phyloP scores from a whole-genome alignment of 1,140 invertebrate species.

The Maniola jurtina region DNA sequence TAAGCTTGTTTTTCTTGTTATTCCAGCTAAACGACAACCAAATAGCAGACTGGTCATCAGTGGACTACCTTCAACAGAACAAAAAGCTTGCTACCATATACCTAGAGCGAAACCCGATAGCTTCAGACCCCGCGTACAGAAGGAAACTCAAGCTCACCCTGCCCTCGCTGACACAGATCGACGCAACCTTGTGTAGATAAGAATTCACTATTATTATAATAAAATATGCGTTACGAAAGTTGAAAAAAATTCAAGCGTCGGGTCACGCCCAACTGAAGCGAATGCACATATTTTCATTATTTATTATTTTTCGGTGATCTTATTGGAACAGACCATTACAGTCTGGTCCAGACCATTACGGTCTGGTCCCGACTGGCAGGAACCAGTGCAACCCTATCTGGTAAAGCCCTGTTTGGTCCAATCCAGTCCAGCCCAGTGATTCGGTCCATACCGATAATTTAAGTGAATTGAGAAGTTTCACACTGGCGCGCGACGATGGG shows the following conservation, averaged over 20 bases:
- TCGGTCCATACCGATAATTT: too few relatives aligned
- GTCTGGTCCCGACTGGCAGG: too few relatives aligned
- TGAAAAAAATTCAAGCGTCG: not conserved
- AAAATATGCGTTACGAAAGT: not conserved
- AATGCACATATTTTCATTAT: too few relatives aligned
- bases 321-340: too few relatives aligned
- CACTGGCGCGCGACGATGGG: too few relatives aligned
- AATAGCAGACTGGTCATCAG: constrained; percentile 90
- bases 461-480: too few relatives aligned
- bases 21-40: constrained; percentile 95
- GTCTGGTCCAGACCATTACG: too few relatives aligned
- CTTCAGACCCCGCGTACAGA: constrained; percentile 91
- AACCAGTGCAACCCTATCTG: too few relatives aligned
- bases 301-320: too few relatives aligned
- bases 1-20: constrained; percentile 9
- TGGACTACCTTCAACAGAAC: constrained; percentile 87
- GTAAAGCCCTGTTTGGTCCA: too few relatives aligned
- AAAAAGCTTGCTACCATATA: constrained; percentile 94
- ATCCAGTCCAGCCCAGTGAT: too few relatives aligned
- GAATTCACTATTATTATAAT: constrained; percentile 12
- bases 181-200: constrained; percentile 93
- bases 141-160: constrained; percentile 94
- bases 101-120: constrained; percentile 94
- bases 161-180: constrained; percentile 94
- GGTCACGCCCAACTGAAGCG: too few relatives aligned